phyloP scores from a whole-genome alignment of 2,797 vertebrate genomes.

The Orestias chungarensis region DNA sequence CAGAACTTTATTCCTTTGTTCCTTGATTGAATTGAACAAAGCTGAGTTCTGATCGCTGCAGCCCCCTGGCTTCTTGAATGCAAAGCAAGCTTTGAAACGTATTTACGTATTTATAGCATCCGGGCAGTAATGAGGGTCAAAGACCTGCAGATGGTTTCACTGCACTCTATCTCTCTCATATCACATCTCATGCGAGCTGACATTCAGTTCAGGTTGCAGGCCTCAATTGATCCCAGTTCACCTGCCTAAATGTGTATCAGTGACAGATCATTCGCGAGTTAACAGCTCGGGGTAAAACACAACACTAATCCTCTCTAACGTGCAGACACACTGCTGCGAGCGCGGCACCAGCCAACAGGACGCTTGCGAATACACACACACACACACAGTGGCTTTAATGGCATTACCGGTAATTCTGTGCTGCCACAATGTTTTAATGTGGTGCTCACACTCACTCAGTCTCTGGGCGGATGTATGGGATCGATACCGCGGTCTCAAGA shows the following conservation, averaged over 20 bases:
- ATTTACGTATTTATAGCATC: constrained; percentile 38
- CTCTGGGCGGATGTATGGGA: constrained; percentile 66
- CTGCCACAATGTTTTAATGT: constrained; percentile 65
- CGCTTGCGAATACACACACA: constrained; percentile 43
- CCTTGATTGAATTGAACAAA: too few relatives aligned
- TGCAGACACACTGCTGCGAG: constrained; percentile 51
- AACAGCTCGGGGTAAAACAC: constrained; percentile 62
- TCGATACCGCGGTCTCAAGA: constrained; percentile 67
- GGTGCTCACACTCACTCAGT: constrained; percentile 48
- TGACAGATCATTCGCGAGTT: constrained; percentile 69
- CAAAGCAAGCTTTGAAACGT: constrained; percentile 46
- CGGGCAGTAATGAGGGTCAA: constrained; percentile 55
- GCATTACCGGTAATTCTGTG: constrained; percentile 78
- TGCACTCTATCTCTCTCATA: constrained; percentile 10
- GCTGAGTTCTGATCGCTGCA: too few relatives aligned
- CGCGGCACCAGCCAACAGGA: constrained; percentile 43
- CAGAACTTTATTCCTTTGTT: too few relatives aligned
- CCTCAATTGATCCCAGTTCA: constrained; percentile 61
- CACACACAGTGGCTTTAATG: constrained; percentile 74
- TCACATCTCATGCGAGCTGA: constrained; percentile 44
- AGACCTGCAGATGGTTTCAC: constrained; percentile 28
- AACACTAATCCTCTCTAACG: constrained; percentile 72
- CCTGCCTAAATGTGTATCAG: constrained; percentile 60
- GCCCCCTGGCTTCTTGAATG: constrained; percentile 39
- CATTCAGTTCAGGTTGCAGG: constrained; percentile 54